Evolutionary conservation across 2,888 invertebrate species (phyloP).

Genomic region (Dryobota labecula): DNA sequence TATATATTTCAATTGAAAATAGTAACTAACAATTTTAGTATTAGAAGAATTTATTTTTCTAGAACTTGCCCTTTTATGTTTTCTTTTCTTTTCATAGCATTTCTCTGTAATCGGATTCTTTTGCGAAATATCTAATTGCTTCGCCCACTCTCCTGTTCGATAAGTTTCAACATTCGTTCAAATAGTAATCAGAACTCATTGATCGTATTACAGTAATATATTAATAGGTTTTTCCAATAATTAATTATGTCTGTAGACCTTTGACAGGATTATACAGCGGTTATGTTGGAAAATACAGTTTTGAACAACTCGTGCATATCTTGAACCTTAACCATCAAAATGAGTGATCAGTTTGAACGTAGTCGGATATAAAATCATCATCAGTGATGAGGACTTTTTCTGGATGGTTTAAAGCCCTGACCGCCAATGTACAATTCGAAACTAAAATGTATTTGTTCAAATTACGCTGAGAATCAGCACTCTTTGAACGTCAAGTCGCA

Average conservation of each 20-base stretch:
- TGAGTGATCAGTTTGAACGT: not conserved
- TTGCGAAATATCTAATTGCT: not conserved
- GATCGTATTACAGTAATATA: not conserved
- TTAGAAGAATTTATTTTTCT: not conserved
- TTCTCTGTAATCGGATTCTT: not conserved
- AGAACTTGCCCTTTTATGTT: not conserved
- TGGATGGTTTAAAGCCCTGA: not conserved
- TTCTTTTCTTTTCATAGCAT: not conserved
- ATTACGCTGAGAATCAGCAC: not conserved
- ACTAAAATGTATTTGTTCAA: not conserved
- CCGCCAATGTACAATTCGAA: not conserved
- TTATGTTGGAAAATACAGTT: not conserved
- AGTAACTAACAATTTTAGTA: not conserved
- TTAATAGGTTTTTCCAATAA: not conserved
- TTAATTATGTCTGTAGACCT: not conserved
- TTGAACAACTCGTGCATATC: not conserved
- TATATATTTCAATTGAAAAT: not conserved
- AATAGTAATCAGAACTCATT: not conserved
- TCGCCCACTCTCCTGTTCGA: not conserved
- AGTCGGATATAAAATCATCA: not conserved
- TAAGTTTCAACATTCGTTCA: not conserved
- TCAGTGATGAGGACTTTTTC: not conserved
- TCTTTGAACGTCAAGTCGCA: not conserved
- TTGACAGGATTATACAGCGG: not conserved
- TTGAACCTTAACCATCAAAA: not conserved